phyloP scores from a whole-genome alignment of 2,888 invertebrate genomes.

The Lasioglossum malachurum region DNA sequence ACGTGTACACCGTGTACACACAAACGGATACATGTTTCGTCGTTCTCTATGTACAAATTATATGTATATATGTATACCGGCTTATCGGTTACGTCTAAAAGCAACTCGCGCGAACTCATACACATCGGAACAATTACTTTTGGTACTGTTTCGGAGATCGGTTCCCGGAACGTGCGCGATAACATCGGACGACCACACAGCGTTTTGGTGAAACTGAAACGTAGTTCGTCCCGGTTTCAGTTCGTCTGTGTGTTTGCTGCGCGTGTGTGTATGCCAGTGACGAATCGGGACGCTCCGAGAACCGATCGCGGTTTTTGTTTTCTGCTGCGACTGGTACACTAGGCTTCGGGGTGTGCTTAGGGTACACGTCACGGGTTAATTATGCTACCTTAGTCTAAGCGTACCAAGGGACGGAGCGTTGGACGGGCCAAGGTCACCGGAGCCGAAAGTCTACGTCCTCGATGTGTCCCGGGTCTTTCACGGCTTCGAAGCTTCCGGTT shows the following conservation, averaged over 20 bases:
- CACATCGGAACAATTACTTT: conserved; percentile 70
- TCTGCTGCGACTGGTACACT: conserved; percentile 65
- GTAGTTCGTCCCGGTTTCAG: neutral
- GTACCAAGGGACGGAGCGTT: conserved; percentile 72
- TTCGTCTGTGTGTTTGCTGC: neutral
- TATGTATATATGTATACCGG: conserved; percentile 12
- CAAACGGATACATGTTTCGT: conserved; percentile 40
- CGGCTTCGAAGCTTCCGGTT: neutral
- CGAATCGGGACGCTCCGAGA: conserved; percentile 52
- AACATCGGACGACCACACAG: neutral
- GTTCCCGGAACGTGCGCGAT: conserved; percentile 64
- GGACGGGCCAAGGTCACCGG: conserved; percentile 59
- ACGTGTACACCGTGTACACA: conserved; percentile 21
- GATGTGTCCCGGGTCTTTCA: neutral
- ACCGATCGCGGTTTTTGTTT: conserved; percentile 55
- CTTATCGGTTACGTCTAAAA: conserved; percentile 58
- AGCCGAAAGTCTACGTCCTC: conserved; percentile 42
- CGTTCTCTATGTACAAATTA: conserved; percentile 49
- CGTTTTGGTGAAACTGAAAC: neutral
- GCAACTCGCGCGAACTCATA: conserved; percentile 49
- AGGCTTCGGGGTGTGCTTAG: conserved; percentile 65
- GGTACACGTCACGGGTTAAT: conserved; percentile 69
- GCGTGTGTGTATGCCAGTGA: neutral
- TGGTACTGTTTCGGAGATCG: conserved; percentile 71
- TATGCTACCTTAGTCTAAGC: conserved; percentile 72